These are phyloP conservation scores for Xerus rutilus DNA, from an alignment of 2,797 vertebrate genomes.

Conservation along the genomic window DNA sequence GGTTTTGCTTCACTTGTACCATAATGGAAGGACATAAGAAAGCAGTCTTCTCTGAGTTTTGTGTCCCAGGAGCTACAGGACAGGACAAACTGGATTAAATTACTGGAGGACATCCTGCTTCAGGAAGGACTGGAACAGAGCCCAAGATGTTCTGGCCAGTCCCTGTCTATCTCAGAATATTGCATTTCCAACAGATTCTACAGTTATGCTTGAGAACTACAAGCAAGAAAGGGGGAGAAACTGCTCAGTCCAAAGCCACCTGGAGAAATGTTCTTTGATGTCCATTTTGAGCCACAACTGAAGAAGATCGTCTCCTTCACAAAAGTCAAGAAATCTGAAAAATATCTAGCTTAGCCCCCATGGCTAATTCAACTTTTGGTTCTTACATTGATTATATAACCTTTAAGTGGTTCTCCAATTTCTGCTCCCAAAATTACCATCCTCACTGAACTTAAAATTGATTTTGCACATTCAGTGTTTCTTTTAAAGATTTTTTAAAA, in stretches of 20 bases:
- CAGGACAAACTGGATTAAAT: too few relatives aligned
- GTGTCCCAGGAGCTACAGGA: too few relatives aligned
- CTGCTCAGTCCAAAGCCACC: accelerated
- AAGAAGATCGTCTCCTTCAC: background rate
- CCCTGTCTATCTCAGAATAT: background rate
- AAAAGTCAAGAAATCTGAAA: background rate
- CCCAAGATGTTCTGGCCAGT: background rate
- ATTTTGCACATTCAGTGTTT: background rate
- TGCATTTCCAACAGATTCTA: background rate
- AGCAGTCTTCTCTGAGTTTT: background rate
- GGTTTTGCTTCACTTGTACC: accelerated
- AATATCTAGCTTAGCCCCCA: background rate
- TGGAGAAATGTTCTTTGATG: background rate
- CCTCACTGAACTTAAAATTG: background rate
- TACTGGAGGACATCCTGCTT: background rate
- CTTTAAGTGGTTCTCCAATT: background rate
- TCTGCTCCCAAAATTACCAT: background rate
- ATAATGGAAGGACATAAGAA: too few relatives aligned
- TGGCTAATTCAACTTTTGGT: background rate
- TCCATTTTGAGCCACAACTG: background rate
- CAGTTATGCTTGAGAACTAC: background rate
- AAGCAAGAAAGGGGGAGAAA: background rate
- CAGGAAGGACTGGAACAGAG: background rate
- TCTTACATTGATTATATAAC: background rate
- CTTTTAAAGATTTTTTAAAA: background rate